Conservation (phyloP, 2,888 invertebrate species). For the Eudemis profundana region DNA sequence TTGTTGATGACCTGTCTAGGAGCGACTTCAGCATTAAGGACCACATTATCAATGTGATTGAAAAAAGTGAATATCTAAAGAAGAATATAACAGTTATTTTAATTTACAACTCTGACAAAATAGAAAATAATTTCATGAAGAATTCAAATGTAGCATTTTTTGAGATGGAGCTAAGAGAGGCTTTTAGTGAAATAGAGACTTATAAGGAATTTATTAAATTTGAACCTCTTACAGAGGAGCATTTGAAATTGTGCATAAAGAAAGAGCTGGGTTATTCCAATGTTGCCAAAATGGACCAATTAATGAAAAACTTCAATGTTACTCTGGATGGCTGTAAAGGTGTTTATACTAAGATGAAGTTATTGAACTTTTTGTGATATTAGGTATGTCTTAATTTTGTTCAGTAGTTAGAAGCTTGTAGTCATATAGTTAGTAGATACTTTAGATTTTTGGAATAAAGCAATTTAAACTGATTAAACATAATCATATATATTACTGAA, state of each 20-base stretch:
- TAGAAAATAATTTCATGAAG: constrained; percentile 54
- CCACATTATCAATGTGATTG: constrained; percentile 59
- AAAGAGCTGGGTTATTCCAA: constrained; percentile 60
- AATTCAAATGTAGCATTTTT: constrained; percentile 62
- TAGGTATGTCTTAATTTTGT: constrained; percentile 37
- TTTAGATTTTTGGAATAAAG: too few species aligned
- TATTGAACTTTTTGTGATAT: constrained; percentile 56
- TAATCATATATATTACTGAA: too few species aligned
- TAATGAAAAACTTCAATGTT: constrained; percentile 73
- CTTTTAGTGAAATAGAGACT: constrained; percentile 58
- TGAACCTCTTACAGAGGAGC: constrained; percentile 61
- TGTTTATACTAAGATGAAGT: constrained; percentile 74
- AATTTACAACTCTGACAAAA: constrained; percentile 69
- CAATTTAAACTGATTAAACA: too few species aligned
- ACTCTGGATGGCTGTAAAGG: constrained; percentile 78
- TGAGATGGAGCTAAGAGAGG: constrained; percentile 57
- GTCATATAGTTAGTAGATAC: constrained; percentile 11
- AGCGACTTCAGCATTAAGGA: constrained; percentile 58
- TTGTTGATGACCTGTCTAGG: constrained; percentile 70
- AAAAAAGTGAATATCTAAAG: constrained; percentile 64
- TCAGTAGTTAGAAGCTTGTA: constrained; percentile 4
- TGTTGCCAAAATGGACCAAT: constrained; percentile 54
- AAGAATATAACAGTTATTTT: constrained; percentile 70
- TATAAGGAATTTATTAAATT: constrained; percentile 66
- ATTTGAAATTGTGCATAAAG: constrained; percentile 70